Conservation (phyloP, 2,797 vertebrate species). For the Liparis tanakae region DNA sequence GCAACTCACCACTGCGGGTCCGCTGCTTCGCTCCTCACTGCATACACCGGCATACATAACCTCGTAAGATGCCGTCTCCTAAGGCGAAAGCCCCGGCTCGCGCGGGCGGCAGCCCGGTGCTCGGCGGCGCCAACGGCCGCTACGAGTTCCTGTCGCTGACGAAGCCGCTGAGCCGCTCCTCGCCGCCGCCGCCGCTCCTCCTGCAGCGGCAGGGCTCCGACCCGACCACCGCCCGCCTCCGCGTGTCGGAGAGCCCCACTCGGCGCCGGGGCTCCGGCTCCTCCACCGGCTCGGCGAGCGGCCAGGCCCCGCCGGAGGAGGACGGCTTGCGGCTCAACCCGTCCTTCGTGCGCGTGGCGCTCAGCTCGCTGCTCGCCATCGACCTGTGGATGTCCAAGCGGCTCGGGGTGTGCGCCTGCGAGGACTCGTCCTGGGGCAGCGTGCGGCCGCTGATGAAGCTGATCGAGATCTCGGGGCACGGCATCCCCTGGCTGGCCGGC, state of each 20-base stretch:
- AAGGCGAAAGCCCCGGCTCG: conserved; percentile 77
- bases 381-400: conserved; percentile 96
- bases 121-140: conserved; percentile 74
- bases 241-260: conserved; percentile 87
- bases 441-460: conserved; percentile 93
- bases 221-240: conserved; percentile 83
- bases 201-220: conserved; percentile 84
- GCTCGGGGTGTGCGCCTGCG: conserved; percentile 92
- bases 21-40: not conserved
- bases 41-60: not conserved
- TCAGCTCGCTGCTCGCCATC: conserved; percentile 92
- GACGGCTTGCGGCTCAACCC: conserved; percentile 94
- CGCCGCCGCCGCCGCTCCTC: conserved; percentile 54
- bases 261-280: conserved; percentile 88
- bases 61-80: conserved; percentile 79
- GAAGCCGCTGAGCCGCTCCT: conserved; percentile 76
- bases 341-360: conserved; percentile 89
- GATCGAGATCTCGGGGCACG: conserved; percentile 94
- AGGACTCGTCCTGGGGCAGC: conserved; percentile 93
- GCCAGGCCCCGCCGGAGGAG: conserved; percentile 81
- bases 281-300: conserved; percentile 74
- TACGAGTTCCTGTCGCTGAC: conserved; percentile 87
- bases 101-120: conserved; percentile 75
- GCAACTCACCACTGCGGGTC: conserved; percentile 8
- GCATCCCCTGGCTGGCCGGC: conserved; percentile 93